Base-by-base conservation (phyloP, 2,797 vertebrate species). In the Crenichthys baileyi region DNA sequence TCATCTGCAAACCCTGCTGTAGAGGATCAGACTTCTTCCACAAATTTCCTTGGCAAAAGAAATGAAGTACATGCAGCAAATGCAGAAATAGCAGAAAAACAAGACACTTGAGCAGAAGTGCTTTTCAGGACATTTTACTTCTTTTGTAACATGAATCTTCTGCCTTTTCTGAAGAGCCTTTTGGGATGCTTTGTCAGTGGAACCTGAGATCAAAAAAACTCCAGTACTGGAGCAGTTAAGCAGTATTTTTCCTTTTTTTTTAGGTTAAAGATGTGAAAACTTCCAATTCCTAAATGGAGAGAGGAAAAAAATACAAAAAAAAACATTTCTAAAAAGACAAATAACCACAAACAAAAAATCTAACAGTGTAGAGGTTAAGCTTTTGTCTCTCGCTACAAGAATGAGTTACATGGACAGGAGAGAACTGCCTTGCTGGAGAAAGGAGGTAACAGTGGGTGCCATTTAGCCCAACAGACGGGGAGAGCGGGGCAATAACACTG, bases 171-270 rank as follows among this genome's bases (percentile, higher is more conserved):
- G 89, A 93, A 93, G 92, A 94, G 93, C 93, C 94, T 94, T 94
- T 92, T 85, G 91, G 92, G 93, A 95, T 94, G 94, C 91, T 94
- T 95, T 92, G 88, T 94, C 91, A 94, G 94, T 94, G 94, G 92
- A 96, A 96, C 95, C 95, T 96, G 95, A 96, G 95, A 95, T 96
- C 87, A 92, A 92, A 95, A 92, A 92, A 92, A 95, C 93, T 94
- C 95, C 94, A 86, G 85, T 89, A 58, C 83, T 85, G 91, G 94
- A 96, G 95, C 63, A 90, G 79, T 90, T 93, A 88, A 91, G 91
- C 93, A 92, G 87, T 92, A 88, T 68, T 68, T 46, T 6, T 44
- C 63, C 36, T 24, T 24, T 67, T 67, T 61, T 31, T 58, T 58
- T 55, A 89, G 92, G 86, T 94, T 91, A 92, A 85, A 93, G 90